Base-by-base conservation (phyloP, 2,113 vertebrate genomes). In the Festucalex cinctus region DNA sequence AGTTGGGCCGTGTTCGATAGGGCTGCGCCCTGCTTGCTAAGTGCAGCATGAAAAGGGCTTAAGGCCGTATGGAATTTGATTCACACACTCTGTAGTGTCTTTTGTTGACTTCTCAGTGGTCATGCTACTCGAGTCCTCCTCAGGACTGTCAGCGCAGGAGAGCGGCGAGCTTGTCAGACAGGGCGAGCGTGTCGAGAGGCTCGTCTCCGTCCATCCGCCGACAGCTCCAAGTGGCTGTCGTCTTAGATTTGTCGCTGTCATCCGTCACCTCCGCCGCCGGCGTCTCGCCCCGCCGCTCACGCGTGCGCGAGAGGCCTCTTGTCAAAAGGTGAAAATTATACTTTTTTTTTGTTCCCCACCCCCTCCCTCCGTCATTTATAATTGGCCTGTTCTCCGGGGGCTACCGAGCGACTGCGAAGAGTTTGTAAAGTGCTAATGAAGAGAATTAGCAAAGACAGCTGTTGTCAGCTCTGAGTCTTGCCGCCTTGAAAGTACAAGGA, bases 321-420 rank as follows among this genome's bases (percentile, higher is more conserved):
- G 59, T 61, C 59, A 61, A 62, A 39, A 62, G 60, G 60, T 62
- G 60, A 62, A 62, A 62, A 43, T 26, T 22, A 62, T 62, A 43
- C 60, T 62, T 24, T 32, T 28, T 32, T 56, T 28, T 56, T 28
- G 26, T 26, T 54, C 53, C 4, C 28, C 28, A 32, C 28, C 28
- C 28, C 13, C 26, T 3, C 12, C 22, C 51, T 57, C 24, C 16
- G 7, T 32, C 26, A 26, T 57, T 62, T 43, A 43, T 62, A 62
- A 44, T 44, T 62, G 60, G 60, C 60, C 26, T 39, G 39, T 62
- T 43, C 39, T 62, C 60, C 60, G 22, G 60, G 43, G 60, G 60
- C 37, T 43, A 8, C 10, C 13, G 37, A 41, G 59, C 13, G 13
- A 26, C 59, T 41, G 39, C 60, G 39, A 62, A 43, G 60, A 9